Percentiles rank a stretch among this genome's conserved stretches.
Evolutionary conservation across 1,140 invertebrate species (phyloP).

Genomic region (Laupala kohalensis): DNA sequence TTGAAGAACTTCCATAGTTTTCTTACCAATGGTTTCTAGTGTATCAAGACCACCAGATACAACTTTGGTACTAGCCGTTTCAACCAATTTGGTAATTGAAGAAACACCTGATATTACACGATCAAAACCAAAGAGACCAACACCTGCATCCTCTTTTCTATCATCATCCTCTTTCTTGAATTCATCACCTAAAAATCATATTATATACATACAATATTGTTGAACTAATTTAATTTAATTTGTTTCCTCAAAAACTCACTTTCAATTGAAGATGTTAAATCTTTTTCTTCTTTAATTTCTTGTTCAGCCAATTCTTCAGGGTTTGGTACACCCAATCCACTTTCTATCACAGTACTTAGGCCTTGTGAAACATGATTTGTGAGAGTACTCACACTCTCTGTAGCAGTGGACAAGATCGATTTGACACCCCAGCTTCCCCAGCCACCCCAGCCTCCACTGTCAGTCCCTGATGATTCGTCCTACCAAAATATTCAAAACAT

Average conservation of each 20-base stretch:
- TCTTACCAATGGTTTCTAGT: conserved; percentile 81
- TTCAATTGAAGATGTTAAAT: neutral
- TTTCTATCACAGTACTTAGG: conserved; percentile 58
- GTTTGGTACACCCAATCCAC: conserved; percentile 58
- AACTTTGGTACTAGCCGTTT: conserved; percentile 62
- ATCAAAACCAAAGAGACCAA: conserved; percentile 38
- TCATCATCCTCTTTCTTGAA: conserved; percentile 7
- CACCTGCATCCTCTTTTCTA: conserved; percentile 18
- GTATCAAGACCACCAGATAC: conserved; percentile 74
- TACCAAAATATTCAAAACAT: too few species aligned
- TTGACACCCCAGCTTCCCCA: conserved; percentile 56
- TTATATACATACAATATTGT: too few species aligned
- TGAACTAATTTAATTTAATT: too few species aligned
- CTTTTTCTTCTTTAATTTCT: conserved; percentile 23
- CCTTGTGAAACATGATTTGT: conserved; percentile 66
- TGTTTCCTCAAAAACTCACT: conserved; percentile 1
- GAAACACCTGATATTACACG: conserved; percentile 52
- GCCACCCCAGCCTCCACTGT: conserved; percentile 32
- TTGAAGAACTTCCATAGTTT: conserved; percentile 83
- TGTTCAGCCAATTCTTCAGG: conserved; percentile 54
- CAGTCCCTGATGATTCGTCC: too few species aligned
- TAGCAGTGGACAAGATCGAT: conserved; percentile 57
- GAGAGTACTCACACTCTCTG: conserved; percentile 54
- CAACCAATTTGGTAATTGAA: conserved; percentile 51
- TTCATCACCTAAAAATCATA: neutral